Conservation (phyloP, 1,140 invertebrate genomes). For the Wasmannia auropunctata region DNA sequence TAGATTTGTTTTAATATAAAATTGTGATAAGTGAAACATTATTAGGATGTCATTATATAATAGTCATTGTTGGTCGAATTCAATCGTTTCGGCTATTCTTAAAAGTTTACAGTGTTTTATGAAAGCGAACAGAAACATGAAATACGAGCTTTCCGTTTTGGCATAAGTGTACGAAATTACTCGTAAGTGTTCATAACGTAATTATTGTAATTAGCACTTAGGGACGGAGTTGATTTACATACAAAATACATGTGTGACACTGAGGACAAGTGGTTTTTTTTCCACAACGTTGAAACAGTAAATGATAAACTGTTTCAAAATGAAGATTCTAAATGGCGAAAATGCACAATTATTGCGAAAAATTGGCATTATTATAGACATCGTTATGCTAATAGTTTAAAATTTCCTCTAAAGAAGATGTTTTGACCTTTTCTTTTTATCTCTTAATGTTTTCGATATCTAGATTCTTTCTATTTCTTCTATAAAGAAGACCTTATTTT, state of each 20-base stretch:
- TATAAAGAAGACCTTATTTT: slow-evolving; percentile 36
- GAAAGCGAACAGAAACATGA: slow-evolving; percentile 45
- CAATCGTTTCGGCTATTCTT: slow-evolving; percentile 18
- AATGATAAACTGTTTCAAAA: slow-evolving; percentile 3
- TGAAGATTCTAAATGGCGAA: slow-evolving; percentile 16
- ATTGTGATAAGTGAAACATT: neutral
- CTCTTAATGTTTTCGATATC: slow-evolving; percentile 8
- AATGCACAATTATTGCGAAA: slow-evolving; percentile 34
- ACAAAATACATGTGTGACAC: slow-evolving; percentile 47
- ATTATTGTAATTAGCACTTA: slow-evolving; percentile 57
- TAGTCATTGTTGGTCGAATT: slow-evolving; percentile 34
- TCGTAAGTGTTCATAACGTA: slow-evolving; percentile 70
- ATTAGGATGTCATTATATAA: neutral
- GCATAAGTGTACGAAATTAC: slow-evolving; percentile 60
- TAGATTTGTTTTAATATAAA: neutral
- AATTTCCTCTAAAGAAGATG: slow-evolving; percentile 9
- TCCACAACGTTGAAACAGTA: neutral
- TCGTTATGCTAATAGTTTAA: slow-evolving; percentile 25
- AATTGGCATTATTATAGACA: slow-evolving; percentile 24
- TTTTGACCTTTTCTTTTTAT: slow-evolving; percentile 10
- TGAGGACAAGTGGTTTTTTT: slow-evolving; percentile 44
- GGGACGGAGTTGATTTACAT: slow-evolving; percentile 52
- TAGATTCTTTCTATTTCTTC: slow-evolving; percentile 22
- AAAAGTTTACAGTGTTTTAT: slow-evolving; percentile 33
- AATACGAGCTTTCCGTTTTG: slow-evolving; percentile 60